These are phyloP conservation scores for Chromoteleia sp. DNA, from an alignment of 2,888 invertebrate species.

Conservation along the genomic window DNA sequence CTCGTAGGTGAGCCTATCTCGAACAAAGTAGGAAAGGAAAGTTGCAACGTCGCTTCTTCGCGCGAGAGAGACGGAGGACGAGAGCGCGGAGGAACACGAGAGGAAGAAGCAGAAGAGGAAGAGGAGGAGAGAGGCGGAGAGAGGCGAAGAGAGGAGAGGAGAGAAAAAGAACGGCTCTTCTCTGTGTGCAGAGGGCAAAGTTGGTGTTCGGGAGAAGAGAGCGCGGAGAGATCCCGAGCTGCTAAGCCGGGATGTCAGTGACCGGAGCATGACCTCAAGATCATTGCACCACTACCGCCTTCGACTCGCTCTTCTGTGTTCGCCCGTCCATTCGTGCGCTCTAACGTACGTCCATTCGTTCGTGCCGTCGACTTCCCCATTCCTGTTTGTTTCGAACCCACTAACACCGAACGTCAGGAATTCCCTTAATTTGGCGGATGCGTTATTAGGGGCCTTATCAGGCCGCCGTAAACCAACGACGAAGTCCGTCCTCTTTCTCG, in stretches of 20 bases:
- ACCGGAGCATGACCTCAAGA: constrained; percentile 83
- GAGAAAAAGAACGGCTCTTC: constrained; percentile 26
- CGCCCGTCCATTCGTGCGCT: constrained; percentile 68
- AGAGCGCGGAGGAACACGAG: not conserved
- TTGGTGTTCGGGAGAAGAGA: constrained; percentile 73
- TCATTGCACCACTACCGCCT: constrained; percentile 80
- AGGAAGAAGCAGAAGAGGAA: not conserved
- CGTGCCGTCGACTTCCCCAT: constrained; percentile 66
- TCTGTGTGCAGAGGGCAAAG: constrained; percentile 72
- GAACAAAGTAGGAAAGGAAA: constrained; percentile 69
- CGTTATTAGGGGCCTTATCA: constrained; percentile 59
- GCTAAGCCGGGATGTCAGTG: constrained; percentile 81
- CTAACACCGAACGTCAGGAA: constrained; percentile 32
- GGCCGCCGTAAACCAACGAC: constrained; percentile 30
- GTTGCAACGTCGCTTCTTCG: constrained; percentile 62
- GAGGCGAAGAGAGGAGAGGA: constrained; percentile 15
- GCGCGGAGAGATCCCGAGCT: constrained; percentile 70
- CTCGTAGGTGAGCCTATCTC: constrained; percentile 69
- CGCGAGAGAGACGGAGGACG: constrained; percentile 33
- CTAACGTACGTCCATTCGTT: constrained; percentile 68
- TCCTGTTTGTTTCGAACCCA: constrained; percentile 46
- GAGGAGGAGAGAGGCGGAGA: not conserved
- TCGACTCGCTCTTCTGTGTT: constrained; percentile 72
- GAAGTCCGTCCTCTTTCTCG: not conserved
- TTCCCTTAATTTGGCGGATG: constrained; percentile 50